Evolutionary conservation across 2,888 invertebrate species (phyloP).

Genomic region (Herminia tarsipennalis): DNA sequence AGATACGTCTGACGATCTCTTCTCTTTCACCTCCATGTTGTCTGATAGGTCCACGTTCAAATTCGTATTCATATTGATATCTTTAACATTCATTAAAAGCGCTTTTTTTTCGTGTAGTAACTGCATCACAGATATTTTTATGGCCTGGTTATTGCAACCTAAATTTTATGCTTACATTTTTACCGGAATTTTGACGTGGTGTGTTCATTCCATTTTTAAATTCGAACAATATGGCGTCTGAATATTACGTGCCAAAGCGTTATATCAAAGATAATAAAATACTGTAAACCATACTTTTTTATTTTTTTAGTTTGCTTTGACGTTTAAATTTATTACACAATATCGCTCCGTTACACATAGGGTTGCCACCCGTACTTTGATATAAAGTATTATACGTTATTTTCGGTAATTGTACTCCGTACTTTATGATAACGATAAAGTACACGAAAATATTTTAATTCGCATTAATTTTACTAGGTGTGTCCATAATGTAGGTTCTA

Average conservation of each 20-base stretch:
- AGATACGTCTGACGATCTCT: conserved; percentile 67
- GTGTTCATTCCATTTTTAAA: conserved; percentile 67
- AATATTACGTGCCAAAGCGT: conserved; percentile 7
- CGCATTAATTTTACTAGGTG: too few species aligned
- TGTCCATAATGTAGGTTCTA: too few species aligned
- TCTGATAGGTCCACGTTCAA: conserved; percentile 46
- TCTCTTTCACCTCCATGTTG: conserved; percentile 70
- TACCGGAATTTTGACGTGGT: conserved; percentile 62
- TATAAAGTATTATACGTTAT: too few species aligned
- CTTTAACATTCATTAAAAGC: conserved; percentile 49
- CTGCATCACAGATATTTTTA: conserved; percentile 62
- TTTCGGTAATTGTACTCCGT: too few species aligned
- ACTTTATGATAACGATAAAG: too few species aligned
- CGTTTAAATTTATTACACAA: too few species aligned
- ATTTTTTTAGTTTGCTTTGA: too few species aligned
- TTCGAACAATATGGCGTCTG: neutral
- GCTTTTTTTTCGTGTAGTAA: conserved; percentile 67
- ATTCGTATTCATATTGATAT: conserved; percentile 54
- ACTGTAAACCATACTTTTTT: too few species aligned
- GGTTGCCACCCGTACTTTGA: too few species aligned
- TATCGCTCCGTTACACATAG: too few species aligned
- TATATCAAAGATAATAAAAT: too few species aligned
- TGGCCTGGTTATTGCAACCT: conserved; percentile 28
- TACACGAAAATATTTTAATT: too few species aligned
- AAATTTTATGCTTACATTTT: conserved; percentile 65